phyloP scores from a whole-genome alignment of 2,797 vertebrate species.

The Sebastes iracundus region DNA sequence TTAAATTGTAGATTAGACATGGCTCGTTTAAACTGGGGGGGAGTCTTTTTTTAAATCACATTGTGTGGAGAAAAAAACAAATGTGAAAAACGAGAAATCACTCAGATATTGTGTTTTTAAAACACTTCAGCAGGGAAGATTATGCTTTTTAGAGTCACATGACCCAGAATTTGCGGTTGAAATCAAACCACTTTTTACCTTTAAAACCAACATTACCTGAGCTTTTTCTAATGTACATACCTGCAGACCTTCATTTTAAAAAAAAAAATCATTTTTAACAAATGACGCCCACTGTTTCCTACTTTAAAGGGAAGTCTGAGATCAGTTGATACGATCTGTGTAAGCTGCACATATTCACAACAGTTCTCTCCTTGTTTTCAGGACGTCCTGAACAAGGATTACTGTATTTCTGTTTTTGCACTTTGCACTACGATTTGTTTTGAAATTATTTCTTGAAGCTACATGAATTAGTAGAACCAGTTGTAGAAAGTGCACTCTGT shows the following conservation, averaged over 20 bases:
- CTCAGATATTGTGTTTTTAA: not conserved
- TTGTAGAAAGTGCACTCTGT: not conserved
- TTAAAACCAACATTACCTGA: not conserved
- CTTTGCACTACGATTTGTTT: not conserved
- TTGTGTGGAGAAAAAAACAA: not conserved
- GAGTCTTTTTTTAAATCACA: not conserved
- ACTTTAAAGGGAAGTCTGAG: not conserved
- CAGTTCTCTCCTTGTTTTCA: conserved; percentile 43
- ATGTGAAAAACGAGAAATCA: not conserved
- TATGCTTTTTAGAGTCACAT: not conserved
- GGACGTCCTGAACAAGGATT: conserved; percentile 15
- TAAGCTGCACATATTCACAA: conserved; percentile 10
- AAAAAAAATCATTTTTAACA: not conserved
- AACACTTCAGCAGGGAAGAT: not conserved
- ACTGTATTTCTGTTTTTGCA: conserved; percentile 2
- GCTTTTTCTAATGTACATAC: not conserved
- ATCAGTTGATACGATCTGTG: conserved; percentile 10
- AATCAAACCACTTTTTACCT: not conserved
- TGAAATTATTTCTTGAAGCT: conserved; percentile 17
- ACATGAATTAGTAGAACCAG: not conserved
- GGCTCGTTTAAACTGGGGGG: not conserved
- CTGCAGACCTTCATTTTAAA: not conserved
- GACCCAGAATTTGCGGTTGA: not conserved
- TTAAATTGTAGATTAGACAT: not conserved
- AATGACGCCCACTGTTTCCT: not conserved